phyloP scores from a whole-genome alignment of 2,888 invertebrate genomes.

The Panorpa germanica region DNA sequence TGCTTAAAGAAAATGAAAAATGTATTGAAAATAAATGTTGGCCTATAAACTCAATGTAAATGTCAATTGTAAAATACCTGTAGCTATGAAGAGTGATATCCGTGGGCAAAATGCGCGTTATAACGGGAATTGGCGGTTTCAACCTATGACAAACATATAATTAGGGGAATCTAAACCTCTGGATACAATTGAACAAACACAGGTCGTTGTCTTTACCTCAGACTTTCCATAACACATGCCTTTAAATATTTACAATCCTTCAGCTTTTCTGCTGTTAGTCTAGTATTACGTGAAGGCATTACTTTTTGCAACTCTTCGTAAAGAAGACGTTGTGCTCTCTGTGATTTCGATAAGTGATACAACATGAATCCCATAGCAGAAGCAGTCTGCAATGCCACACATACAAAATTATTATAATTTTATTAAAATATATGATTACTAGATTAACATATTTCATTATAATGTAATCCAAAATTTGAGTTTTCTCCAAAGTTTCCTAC shows the following conservation, averaged over 20 bases:
- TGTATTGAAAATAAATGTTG: too few species aligned
- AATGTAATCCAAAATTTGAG: too few species aligned
- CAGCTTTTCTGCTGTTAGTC: constrained; percentile 17
- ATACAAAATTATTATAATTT: too few species aligned
- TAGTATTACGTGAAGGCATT: constrained; percentile 19
- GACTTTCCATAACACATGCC: constrained; percentile 42
- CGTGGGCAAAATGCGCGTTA: constrained; percentile 36
- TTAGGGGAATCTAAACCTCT: not conserved
- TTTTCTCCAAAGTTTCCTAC: too few species aligned
- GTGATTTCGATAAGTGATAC: constrained; percentile 46
- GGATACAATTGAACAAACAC: too few species aligned
- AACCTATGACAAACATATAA: constrained; percentile 25
- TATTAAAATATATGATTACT: too few species aligned
- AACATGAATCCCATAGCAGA: constrained; percentile 41
- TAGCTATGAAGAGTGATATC: constrained; percentile 40
- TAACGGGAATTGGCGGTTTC: constrained; percentile 41
- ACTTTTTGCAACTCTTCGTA: constrained; percentile 34
- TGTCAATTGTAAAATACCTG: constrained; percentile 26
- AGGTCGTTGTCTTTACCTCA: too few species aligned
- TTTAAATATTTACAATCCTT: constrained; percentile 31
- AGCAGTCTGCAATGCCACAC: constrained; percentile 32
- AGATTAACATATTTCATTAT: too few species aligned
- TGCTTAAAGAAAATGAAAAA: constrained; percentile 20
- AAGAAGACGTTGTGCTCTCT: constrained; percentile 37
- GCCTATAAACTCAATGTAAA: too few species aligned